Conservation (phyloP, 1,140 invertebrate species). For the Brachionus plicatilis region DNA sequence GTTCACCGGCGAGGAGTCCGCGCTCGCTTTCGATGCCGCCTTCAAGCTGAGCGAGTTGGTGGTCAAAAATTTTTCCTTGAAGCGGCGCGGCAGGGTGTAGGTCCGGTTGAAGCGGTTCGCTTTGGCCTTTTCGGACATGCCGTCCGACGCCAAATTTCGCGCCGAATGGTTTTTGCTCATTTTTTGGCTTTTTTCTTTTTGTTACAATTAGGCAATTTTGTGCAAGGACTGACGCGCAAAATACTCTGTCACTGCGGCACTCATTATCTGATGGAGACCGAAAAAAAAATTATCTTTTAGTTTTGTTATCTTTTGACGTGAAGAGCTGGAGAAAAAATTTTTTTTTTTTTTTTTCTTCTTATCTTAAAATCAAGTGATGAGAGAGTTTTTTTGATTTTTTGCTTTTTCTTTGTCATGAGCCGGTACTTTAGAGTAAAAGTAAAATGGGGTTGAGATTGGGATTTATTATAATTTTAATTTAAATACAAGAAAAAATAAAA, state of each 20-base stretch:
- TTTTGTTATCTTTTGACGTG: background rate
- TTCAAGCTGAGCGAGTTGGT: conserved; percentile 5
- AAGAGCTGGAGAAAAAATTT: background rate
- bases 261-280: background rate
- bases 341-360: background rate
- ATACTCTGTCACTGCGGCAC: background rate
- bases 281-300: background rate
- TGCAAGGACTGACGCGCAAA: background rate
- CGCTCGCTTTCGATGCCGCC: background rate
- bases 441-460: background rate
- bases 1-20: background rate
- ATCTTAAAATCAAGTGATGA: background rate
- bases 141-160: background rate
- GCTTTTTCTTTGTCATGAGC: background rate
- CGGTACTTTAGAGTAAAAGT: background rate
- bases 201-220: background rate
- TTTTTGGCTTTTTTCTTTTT: background rate
- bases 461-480: background rate
- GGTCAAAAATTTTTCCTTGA: conserved; percentile 25
- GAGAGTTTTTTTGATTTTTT: background rate
- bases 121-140: background rate
- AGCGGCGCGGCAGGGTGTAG: background rate
- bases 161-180: conserved; percentile 5
- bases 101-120: background rate
- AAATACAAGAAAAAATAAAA: background rate